Conservation (phyloP, 1,140 invertebrate species). For the Ladona fulva region DNA sequence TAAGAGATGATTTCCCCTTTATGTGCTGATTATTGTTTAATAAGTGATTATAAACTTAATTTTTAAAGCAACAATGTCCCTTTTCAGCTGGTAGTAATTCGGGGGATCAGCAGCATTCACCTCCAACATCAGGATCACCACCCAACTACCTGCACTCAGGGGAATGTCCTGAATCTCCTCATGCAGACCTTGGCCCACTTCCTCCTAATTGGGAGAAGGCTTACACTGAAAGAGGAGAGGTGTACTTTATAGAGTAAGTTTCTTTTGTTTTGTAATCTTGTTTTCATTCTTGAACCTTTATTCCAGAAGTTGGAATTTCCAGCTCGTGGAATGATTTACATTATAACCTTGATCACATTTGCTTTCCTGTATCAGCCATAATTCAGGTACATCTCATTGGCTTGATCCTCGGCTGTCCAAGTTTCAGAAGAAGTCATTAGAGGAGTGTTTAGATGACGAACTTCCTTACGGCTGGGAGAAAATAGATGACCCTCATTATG, state of each 20-base stretch:
- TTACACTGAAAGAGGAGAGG: conserved; percentile 90
- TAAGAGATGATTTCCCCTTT: too few relatives aligned
- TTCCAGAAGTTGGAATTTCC: not conserved
- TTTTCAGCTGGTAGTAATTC: not conserved
- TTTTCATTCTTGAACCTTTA: not conserved
- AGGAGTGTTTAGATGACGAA: conserved; percentile 89
- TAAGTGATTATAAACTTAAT: not conserved
- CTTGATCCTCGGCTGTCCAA: conserved; percentile 82
- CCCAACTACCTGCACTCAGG: conserved; percentile 27
- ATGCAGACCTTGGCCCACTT: conserved; percentile 71
- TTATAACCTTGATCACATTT: conserved; percentile 23
- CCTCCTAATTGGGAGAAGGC: conserved; percentile 96
- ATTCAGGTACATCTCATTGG: conserved; percentile 91
- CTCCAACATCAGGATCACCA: conserved; percentile 17
- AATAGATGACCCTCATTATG: conserved; percentile 95
- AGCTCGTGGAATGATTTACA: not conserved
- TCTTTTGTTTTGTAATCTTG: not conserved
- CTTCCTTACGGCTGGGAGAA: conserved; percentile 98
- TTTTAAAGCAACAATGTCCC: not conserved
- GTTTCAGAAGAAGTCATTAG: conserved; percentile 81
- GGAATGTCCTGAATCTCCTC: conserved; percentile 28
- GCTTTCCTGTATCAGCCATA: conserved; percentile 57
- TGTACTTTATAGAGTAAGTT: conserved; percentile 95
- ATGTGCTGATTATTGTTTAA: too few relatives aligned
- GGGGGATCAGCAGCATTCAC: not conserved